Base-by-base conservation (phyloP, 2,113 vertebrate species). In the Thinocorus orbignyianus region DNA sequence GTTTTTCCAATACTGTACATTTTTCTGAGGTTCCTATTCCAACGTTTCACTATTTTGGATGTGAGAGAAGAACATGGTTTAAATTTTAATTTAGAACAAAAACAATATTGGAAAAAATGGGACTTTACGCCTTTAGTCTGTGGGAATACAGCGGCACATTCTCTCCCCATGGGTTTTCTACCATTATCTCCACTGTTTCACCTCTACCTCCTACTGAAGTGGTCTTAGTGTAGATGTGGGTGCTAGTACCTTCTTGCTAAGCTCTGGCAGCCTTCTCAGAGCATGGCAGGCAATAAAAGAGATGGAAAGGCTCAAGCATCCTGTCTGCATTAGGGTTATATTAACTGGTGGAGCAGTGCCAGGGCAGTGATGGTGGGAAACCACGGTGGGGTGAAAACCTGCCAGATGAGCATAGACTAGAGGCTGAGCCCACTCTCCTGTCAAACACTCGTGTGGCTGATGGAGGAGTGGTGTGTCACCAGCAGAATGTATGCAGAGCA, bases 371-470 rank as follows among this genome's bases (percentile, higher is more conserved):
- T 33, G 25, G 31, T 73, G 30, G 31, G 78, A 80, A 91, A 28
- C 30, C 11, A 48, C 6, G 14, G 13, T 0, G 1, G 15, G 28
- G 6, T 17, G 4, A 81, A 74, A 86, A n/a, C 24, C 86, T 90
- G 24, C 12, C 44, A 61, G 52, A 46, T 13, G 22, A 37, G 46
- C 0, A 1, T 2, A 76, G 24, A 24, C 41, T 74, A 8, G 37
- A 77, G 44, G 51, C 71, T 74, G 64, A 81, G 39, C 44, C 57
- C 48, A 57, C 23, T 64, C n/a, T 65, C 65, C 52, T 7, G 0
- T 44, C 58, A 79, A 35, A 57, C 1, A 0, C 15, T 4, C 0
- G 0, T 25, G 57, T 35, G 58, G n/a, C 18, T 88, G 46, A 60
- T 2, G 13, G 41, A 30, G 13, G 26, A 28, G 7, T 31, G 42